A percentile compares a stretch with the other conserved stretches of the same genome.
These are phyloP conservation scores for Nomada flava DNA, from an alignment of 2,888 invertebrate species.

Conservation along the genomic window DNA sequence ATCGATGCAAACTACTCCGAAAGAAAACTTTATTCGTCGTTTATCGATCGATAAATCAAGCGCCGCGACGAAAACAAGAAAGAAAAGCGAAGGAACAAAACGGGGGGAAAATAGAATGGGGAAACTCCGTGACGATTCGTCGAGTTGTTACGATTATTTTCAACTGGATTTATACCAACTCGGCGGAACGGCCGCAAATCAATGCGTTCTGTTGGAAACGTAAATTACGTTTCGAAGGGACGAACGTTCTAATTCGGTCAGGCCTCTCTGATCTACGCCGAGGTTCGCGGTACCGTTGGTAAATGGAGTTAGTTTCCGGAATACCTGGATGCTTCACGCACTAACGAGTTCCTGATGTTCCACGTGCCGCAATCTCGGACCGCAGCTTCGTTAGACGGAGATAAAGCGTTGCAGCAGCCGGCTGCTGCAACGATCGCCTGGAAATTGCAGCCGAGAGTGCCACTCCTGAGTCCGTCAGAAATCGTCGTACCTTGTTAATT, in stretches of 20 bases:
- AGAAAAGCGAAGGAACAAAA: neutral
- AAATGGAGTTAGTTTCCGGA: conserved; percentile 78
- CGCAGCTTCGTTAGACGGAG: conserved; percentile 68
- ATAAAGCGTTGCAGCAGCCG: conserved; percentile 62
- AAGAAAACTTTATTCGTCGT: conserved; percentile 2
- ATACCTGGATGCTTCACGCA: conserved; percentile 75
- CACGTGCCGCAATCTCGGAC: conserved; percentile 69
- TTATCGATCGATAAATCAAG: neutral
- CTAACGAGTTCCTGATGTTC: conserved; percentile 75
- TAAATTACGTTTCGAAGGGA: conserved; percentile 76
- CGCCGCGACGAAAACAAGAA: neutral
- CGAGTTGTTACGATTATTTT: conserved; percentile 23
- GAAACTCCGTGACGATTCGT: neutral
- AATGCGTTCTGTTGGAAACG: conserved; percentile 66
- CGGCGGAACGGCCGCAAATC: conserved; percentile 64
- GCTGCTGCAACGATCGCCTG: conserved; percentile 58
- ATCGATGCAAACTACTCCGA: conserved; percentile 13
- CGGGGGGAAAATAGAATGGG: no score
- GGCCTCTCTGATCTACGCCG: conserved; percentile 55
- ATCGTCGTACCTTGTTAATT: conserved; percentile 54
- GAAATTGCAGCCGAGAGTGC: conserved; percentile 61
- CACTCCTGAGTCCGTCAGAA: conserved; percentile 52
- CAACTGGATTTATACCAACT: conserved; percentile 11
- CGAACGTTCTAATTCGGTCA: conserved; percentile 72
- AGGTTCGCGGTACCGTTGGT: conserved; percentile 61